Conservation (phyloP, 2,113 vertebrate species). For the Rafetus swinhoei region DNA sequence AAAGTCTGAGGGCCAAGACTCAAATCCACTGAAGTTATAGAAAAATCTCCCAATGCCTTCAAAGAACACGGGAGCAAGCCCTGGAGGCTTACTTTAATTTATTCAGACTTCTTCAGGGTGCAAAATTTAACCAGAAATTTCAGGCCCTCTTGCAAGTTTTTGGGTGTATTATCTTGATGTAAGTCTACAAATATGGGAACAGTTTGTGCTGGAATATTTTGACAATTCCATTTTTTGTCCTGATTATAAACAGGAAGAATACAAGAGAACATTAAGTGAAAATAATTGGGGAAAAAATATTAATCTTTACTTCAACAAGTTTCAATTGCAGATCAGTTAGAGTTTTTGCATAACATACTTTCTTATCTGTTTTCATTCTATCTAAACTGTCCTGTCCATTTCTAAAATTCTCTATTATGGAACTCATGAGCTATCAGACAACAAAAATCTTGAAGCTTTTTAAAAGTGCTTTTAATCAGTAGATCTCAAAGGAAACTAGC, state of each 20-base stretch:
- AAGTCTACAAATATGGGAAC: background rate
- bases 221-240: background rate
- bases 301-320: background rate
- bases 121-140: background rate
- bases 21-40: background rate
- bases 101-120: background rate
- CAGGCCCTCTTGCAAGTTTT: background rate
- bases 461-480: background rate
- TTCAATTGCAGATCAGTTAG: background rate
- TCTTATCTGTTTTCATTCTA: background rate
- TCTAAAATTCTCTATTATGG: background rate
- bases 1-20: background rate
- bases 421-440: background rate
- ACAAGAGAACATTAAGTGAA: background rate
- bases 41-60: rapidly evolving
- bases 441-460: background rate
- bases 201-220: background rate
- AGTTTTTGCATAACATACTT: background rate
- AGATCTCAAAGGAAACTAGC: background rate
- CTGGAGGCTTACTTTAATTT: background rate
- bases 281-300: background rate
- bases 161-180: background rate
- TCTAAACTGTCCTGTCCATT: background rate
- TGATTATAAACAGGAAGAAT: rapidly evolving
- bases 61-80: background rate